Base-by-base conservation (phyloP, 2,888 invertebrate genomes). In the Caenorhabditis sp. region DNA sequence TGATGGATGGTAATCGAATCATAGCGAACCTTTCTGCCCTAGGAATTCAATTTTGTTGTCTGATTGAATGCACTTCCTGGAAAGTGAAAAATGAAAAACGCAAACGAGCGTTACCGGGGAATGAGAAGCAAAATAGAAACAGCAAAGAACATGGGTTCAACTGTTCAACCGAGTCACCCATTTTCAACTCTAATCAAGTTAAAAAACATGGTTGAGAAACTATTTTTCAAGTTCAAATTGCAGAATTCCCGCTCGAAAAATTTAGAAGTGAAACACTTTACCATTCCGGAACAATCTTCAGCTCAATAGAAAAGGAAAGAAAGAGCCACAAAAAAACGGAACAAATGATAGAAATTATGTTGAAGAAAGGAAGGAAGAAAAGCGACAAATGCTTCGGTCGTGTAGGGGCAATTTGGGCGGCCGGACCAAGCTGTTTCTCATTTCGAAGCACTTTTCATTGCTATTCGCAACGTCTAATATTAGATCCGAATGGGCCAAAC, bases 101-200 rank as follows among this genome's bases (percentile, higher is more conserved):
- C n/a, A n/a, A 22, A 60, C 18, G 40, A 24, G 32, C 13, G 32
- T 50, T 55, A 0, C 50, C 22, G 26, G 24, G 56, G 44, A 32
- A 50, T 44, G 32, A 24, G 53, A 13, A n/a, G 51, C 11, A 28
- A 40, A 58, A 1, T 32, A 6, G 35, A 22, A n/a, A n/a, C n/a
- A n/a, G n/a, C n/a, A n/a, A n/a, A n/a, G 62, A 55, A 62, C 71
- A 62, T 22, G 44, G 55, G 61, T 62, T 56, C 32, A n/a, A 61
- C 61, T 53, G 44, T 60, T 61, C 50, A 68, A 58, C 68, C 58
- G 47, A 37, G 32, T 4, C 32, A 60, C 61, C 53, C 70, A 61
- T 64, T 58, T 72, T 56, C 72, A 26, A 32, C 44, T 72, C 64
- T 72, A 72, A 72, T 72, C 64, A 64, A 37, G 28, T 15, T 3